Evolutionary conservation across 2,888 invertebrate genomes (phyloP).

Genomic region (Sarcophaga rosellei): DNA sequence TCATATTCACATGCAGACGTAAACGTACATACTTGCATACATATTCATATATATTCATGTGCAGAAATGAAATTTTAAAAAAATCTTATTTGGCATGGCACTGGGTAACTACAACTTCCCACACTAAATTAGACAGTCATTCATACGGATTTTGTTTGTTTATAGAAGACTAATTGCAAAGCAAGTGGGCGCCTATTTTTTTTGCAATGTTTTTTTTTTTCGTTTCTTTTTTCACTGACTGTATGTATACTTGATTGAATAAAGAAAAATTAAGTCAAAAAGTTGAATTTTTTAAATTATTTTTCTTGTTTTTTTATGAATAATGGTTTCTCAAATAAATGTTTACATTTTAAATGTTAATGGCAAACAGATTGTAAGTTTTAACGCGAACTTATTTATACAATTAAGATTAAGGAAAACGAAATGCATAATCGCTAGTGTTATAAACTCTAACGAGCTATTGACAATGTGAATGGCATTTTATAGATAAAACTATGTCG

Average conservation of each 20-base stretch:
- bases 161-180: slow-evolving; percentile 47
- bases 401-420: slow-evolving; percentile 19
- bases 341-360: slow-evolving; percentile 27
- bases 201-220: background rate
- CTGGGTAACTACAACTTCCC: slow-evolving; percentile 26
- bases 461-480: too few species aligned
- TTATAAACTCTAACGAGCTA: too few species aligned
- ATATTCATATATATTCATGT: slow-evolving; percentile 4
- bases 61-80: too few species aligned
- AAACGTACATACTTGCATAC: slow-evolving; percentile 23
- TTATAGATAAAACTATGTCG: too few species aligned
- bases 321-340: slow-evolving; percentile 44
- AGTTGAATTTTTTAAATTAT: background rate
- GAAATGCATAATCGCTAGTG: background rate
- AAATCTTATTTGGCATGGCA: background rate
- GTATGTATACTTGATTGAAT: slow-evolving; percentile 19
- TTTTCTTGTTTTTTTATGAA: slow-evolving; percentile 27
- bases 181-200: slow-evolving; percentile 49
- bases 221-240: too few species aligned
- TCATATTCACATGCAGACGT: background rate
- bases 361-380: slow-evolving; percentile 24
- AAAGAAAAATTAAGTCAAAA: slow-evolving; percentile 20
- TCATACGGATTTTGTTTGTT: slow-evolving; percentile 19
- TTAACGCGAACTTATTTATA: background rate
- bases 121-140: slow-evolving; percentile 14